Evolutionary conservation across 2,888 invertebrate species (phyloP), one percentile per base, ranked within the genome.

Genomic region (Drosophila infuscata): DNA sequence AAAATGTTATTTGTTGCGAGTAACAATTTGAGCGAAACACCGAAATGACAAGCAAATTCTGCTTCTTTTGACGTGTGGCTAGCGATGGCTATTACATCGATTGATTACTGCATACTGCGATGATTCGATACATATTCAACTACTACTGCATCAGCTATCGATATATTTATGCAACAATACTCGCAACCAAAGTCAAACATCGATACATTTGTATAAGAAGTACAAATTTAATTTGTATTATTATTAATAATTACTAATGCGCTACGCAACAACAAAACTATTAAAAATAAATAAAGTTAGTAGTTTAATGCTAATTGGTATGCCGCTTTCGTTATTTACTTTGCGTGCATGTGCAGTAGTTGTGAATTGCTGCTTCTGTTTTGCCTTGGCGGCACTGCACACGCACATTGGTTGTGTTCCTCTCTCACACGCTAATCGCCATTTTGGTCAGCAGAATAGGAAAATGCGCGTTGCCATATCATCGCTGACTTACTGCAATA

Each of bases 41-140:
- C 73, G 77, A 89, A 85, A 87, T 87, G 87, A 87, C 87, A 85
- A 87, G 87, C 87, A 87, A 70, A 76, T 82, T 74, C 76, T 80
- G 66, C 70, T 68, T 73, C 81, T 76, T 81, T 74, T 58, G 38
- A 60, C 54, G 68, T 71, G 20, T 54, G 33, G 7, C 52, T 66
- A 57, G 67, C 11, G 76, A 79, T 69, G 75, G 25, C 12, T 43
- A 9, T 29, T 30, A 29, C 32, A 69, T 62, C 48, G 62, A 59
- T 20, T 46, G 12, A 5, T 32, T 51, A 5, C 29, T 51, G 20
- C 29, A 20, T 41, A 48, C 9, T 4, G 9, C 53, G 30, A 64
- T 20, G 32, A 32, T 51, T 41, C 63, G 76, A 53, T 66, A 46
- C 3, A 3, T 3, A 25, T 36, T 4, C 8, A 48, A 3, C 1